Base-by-base conservation (phyloP, 2,888 invertebrate genomes). In the Hofmannophila pseudospretella region DNA sequence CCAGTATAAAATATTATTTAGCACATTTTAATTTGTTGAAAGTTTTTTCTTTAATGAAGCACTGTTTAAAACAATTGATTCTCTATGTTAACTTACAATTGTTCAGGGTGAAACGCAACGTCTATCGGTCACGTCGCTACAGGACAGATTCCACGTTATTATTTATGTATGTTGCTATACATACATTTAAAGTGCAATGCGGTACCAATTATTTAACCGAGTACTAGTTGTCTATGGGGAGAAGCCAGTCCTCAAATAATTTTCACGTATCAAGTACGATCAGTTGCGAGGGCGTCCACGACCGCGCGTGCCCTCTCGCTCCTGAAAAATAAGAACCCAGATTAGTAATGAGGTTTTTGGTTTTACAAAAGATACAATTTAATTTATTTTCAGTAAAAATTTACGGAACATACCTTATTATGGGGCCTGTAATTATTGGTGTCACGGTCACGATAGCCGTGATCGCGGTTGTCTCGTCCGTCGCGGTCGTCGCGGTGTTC, bases 1-100 rank as follows among this genome's bases (percentile, higher is more conserved):
- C 71, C 80, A 82, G 84, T 84, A 81, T 73, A 76, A 79, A 74
- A 80, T 79, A 74, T 68, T 79, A 74, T 68, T 77, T 82, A 84
- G 80, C 85, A 86, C 85, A 78, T 79, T 81, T 75, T 71, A 81
- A 86, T 82, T 85, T 84, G 75, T 81, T 84, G 77, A 82, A 71
- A 74, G 82, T 82, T 82, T 69, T 77, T 61, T 54, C 48, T 41
- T 61, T 76, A 71, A 68, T 74, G 73, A 79, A 81, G 80, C 85
- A 85, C 85, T 82, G 82, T 82, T 82, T 76, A 79, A 85, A 82
- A 81, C 78, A 78, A 82, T 77, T 66, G 68, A 72, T 79, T 77
- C 70, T 71, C 69, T 79, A 78, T 74, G 71, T 76, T 78, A 79
- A 67, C 69, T 74, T 75, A 67, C 58, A 73, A 81, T 69, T 76